Percentiles rank a stretch among this genome's conserved stretches.
Conservation (phyloP, 2,888 invertebrate genomes). For the Yponomeuta plumbellus region DNA sequence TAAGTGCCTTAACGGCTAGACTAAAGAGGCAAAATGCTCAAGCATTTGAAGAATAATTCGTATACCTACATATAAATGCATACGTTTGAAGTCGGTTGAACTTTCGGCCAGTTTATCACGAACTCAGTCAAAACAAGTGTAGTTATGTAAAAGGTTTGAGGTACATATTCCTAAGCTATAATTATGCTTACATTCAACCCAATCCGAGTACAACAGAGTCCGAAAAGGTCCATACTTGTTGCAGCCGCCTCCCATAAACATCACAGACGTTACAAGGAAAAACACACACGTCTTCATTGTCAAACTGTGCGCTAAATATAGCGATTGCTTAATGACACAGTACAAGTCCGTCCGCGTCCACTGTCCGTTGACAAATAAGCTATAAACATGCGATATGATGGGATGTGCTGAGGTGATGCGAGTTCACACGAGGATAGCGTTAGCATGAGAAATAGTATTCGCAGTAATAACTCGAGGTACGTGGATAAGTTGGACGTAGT, state of each 20-base stretch:
- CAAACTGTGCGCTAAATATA: neutral
- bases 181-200: constrained; percentile 9
- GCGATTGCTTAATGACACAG: neutral
- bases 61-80: no score
- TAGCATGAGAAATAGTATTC: no score
- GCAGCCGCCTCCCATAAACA: neutral
- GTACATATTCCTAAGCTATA: neutral
- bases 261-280: neutral
- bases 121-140: no score
- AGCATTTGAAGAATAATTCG: no score
- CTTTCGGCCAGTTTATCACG: no score
- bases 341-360: neutral
- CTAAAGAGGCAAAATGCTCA: no score
- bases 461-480: no score
- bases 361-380: neutral
- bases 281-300: neutral
- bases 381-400: neutral
- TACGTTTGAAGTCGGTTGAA: no score
- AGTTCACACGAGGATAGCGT: no score
- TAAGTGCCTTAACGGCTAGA: no score
- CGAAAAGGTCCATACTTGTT: constrained; percentile 9
- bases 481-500: no score
- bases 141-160: no score
- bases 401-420: neutral
- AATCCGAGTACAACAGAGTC: constrained; percentile 9